These are phyloP conservation scores for Falco novaeseelandiae DNA, from an alignment of 2,797 vertebrate species.

Conservation along the genomic window DNA sequence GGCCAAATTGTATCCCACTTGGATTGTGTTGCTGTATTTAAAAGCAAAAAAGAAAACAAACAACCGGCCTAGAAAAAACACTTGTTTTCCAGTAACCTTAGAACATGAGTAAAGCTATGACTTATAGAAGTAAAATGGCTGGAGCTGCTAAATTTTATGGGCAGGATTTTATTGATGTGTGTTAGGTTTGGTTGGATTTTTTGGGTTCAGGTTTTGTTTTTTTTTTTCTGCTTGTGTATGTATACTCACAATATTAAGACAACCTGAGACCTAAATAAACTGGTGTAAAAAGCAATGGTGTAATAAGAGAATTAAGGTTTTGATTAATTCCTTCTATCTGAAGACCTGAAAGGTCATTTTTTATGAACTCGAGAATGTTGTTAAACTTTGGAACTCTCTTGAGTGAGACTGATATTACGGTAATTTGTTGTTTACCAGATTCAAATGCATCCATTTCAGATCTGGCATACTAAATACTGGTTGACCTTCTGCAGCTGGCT, in stretches of 20 bases:
- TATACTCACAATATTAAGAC: neutral
- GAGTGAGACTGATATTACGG: neutral
- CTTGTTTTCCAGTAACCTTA: neutral
- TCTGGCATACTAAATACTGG: neutral
- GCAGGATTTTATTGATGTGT: neutral
- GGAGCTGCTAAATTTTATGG: neutral
- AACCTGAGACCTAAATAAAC: neutral
- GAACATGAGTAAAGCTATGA: neutral
- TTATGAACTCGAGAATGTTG: neutral
- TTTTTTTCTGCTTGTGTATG: neutral
- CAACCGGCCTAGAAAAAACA: rapidly evolving
- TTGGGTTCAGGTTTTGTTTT: too few relatives aligned
- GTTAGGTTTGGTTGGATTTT: neutral
- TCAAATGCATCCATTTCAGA: neutral
- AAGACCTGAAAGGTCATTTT: neutral
- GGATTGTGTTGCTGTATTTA: neutral
- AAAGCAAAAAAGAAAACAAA: neutral
- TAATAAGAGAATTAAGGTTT: neutral
- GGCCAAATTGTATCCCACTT: neutral
- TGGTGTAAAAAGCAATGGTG: neutral
- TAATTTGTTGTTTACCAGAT: neutral
- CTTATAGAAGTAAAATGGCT: neutral
- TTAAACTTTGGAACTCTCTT: neutral
- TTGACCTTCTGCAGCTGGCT: neutral
- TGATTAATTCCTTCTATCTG: neutral